Evolutionary conservation across 35 echinoderm and acorn worm species (phyloP), one percentile per base, ranked within the genome.

Genomic region (Chiridota heheva): DNA sequence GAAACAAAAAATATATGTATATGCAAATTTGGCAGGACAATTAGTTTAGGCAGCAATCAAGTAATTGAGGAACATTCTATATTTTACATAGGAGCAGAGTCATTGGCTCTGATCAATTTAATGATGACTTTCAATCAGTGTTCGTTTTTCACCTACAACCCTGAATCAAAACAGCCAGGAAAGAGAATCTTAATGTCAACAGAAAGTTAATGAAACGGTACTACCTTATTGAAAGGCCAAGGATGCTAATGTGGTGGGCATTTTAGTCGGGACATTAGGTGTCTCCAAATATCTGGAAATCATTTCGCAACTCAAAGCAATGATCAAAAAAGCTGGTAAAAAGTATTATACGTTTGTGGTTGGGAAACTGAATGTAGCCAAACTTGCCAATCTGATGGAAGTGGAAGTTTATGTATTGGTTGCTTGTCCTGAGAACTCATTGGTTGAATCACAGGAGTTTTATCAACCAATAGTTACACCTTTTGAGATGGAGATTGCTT

Each of bases 401-500:
- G 89, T 98, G 22, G 84, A 98, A 16, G 77, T 88, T 16, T 98
- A 88, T 69, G 95, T 91, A 31, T 72, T 98, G 7, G 95, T 98
- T 15, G 84, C 95, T 2, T 98, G 95, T 40, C 95, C 88, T 22
- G 95, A 98, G 74, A 98, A 98, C 65, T 91, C 84, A 12, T 40
- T 98, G 13, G 51, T 98, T 3, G 95, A 98, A 55, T 89, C 84
- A 6, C 72, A 83, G 42, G 95, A 98, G 43, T 98, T 91, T 44
- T 98, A 98, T 63, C 83, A 87, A 40, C 95, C 95, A 7, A 85
- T 98, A 18, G 80, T 98, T 13, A 98, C 95, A 10, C 95, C 95
- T 2, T 98, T 76, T 78, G 95, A 98, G 67, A 88, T 98, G 88
- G 95, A 98, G 48, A 77, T 98, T 10, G 95, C 95, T 41, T 98